Evolutionary conservation across 2,797 vertebrate genomes (phyloP).

Genomic region (Neosilurus mollespiculum): DNA sequence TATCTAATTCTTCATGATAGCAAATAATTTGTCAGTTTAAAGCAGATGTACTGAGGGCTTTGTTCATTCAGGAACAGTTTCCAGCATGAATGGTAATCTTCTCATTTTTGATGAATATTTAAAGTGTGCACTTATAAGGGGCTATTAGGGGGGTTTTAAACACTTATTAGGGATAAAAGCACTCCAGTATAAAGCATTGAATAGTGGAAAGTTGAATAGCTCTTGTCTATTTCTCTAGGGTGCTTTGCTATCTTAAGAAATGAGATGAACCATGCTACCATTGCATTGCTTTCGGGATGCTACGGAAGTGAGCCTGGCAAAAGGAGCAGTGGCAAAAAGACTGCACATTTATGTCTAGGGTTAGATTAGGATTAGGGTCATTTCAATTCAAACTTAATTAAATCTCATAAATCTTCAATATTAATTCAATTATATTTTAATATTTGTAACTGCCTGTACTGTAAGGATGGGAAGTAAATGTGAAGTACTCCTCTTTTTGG

Average conservation of each 20-base stretch:
- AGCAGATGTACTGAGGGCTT: background rate
- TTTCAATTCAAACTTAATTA: background rate
- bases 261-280: background rate
- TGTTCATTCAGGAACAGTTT: background rate
- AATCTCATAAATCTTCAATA: background rate
- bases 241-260: slow-evolving; percentile 13
- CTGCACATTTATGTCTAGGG: background rate
- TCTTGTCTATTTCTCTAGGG: slow-evolving; percentile 22
- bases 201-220: background rate
- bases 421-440: background rate
- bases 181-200: background rate
- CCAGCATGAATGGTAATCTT: background rate
- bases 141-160: slow-evolving; percentile 3
- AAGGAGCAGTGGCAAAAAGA: background rate
- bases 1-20: background rate
- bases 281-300: slow-evolving; percentile 1
- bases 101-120: background rate
- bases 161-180: background rate
- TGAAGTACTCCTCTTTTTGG: background rate
- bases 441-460: slow-evolving; percentile 1
- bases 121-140: background rate
- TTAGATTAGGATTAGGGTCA: too few species aligned
- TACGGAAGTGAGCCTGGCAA: background rate
- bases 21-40: background rate
- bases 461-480: background rate